These are phyloP conservation scores for Panzeria rudis DNA, from an alignment of 2,888 invertebrate species.

Conservation along the genomic window DNA sequence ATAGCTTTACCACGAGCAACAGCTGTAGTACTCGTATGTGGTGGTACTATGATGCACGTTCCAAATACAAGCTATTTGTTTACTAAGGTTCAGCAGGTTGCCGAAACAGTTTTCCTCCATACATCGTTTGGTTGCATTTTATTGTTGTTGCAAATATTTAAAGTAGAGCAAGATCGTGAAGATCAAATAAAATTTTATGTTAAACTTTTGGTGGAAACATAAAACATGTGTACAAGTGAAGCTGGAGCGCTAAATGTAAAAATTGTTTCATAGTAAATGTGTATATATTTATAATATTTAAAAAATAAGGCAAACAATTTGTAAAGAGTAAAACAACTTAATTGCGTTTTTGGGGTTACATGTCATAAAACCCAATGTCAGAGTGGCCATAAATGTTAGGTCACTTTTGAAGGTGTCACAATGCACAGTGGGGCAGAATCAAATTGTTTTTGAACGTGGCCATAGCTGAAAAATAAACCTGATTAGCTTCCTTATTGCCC, in stretches of 20 bases:
- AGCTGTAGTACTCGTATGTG: slow-evolving; percentile 43
- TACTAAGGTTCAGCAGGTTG: slow-evolving; percentile 68
- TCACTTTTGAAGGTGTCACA: no score
- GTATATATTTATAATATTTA: not conserved
- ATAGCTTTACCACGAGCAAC: slow-evolving; percentile 6
- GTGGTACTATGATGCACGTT: slow-evolving; percentile 39
- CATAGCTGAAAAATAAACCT: no score
- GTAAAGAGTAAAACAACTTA: not conserved
- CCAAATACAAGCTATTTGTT: slow-evolving; percentile 59
- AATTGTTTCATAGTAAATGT: not conserved
- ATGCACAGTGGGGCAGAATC: no score
- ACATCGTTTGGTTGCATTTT: slow-evolving; percentile 50
- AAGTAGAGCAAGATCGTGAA: slow-evolving; percentile 72
- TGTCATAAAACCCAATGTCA: no score
- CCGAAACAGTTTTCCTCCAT: slow-evolving; percentile 49
- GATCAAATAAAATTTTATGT: slow-evolving; percentile 60
- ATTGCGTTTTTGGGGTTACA: no score
- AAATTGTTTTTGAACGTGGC: no score
- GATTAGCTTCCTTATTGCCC: no score
- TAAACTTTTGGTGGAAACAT: not conserved
- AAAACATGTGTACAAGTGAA: slow-evolving; percentile 21
- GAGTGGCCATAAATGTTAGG: no score
- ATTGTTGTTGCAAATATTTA: slow-evolving; percentile 52
- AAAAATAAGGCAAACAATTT: not conserved
- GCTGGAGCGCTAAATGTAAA: not conserved